A percentile compares a stretch with the other conserved stretches of the same genome.
These are phyloP conservation scores for Glaucomys volans DNA, from an alignment of 2,113 vertebrate species.

Conservation along the genomic window DNA sequence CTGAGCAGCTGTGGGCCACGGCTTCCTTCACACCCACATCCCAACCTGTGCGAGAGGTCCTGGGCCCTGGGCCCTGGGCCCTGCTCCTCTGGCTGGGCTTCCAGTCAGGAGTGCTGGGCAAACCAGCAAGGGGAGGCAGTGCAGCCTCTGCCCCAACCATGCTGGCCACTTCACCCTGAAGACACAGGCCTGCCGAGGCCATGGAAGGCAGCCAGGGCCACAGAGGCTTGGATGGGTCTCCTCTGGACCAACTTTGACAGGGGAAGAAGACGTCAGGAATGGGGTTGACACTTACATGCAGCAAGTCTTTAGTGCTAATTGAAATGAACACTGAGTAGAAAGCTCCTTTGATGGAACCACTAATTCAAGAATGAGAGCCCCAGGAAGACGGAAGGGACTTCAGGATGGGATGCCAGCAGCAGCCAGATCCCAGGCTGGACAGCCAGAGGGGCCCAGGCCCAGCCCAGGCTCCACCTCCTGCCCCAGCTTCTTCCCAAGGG, in stretches of 20 bases:
- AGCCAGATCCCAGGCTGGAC: not conserved
- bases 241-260: no score
- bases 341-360: not conserved
- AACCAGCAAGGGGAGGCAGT: not conserved
- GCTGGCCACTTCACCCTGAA: no score
- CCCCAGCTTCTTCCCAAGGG: no score
- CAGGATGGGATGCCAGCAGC: no score
- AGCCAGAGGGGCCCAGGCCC: not conserved
- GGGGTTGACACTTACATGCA: fast-evolving
- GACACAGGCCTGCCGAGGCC: no score
- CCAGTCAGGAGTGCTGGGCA: not conserved
- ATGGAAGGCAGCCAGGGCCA: no score
- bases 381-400: not conserved
- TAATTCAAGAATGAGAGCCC: not conserved
- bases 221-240: no score
- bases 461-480: not conserved
- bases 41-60: not conserved
- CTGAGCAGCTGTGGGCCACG: not conserved
- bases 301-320: not conserved
- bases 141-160: no score
- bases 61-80: not conserved
- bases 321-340: not conserved
- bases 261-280: no score
- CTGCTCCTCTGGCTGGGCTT: not conserved
- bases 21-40: not conserved